Conservation (phyloP, 2,797 vertebrate species). For the Rhyacichthys aspro region DNA sequence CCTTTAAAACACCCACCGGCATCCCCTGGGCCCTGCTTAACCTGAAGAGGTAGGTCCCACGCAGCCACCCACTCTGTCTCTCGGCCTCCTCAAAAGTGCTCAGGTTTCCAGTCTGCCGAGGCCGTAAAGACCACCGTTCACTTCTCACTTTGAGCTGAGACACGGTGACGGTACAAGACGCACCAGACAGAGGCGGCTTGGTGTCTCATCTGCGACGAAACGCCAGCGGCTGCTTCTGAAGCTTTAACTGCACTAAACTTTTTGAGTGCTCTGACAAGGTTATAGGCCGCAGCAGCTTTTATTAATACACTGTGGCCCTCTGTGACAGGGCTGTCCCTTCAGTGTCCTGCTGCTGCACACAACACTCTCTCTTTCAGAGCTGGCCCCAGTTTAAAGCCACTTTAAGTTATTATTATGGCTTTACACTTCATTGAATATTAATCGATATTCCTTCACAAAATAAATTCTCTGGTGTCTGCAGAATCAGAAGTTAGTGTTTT, state of each 20-base stretch:
- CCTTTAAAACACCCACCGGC: slow-evolving; percentile 96
- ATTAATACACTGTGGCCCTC: slow-evolving; percentile 22
- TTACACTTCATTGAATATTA: slow-evolving; percentile 1
- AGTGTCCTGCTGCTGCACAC: slow-evolving; percentile 4
- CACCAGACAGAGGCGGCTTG: slow-evolving; percentile 22
- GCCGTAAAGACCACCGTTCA: too few species aligned
- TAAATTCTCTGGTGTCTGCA: neutral
- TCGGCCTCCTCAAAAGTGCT: slow-evolving; percentile 13
- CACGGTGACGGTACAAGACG: slow-evolving; percentile 13
- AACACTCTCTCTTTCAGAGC: neutral
- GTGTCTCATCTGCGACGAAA: slow-evolving; percentile 6
- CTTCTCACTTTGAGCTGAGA: too few species aligned
- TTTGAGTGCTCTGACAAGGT: slow-evolving; percentile 11
- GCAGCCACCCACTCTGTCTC: slow-evolving; percentile 13
- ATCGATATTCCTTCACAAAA: neutral
- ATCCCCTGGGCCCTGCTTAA: slow-evolving; percentile 98
- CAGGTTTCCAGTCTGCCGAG: slow-evolving; percentile 29
- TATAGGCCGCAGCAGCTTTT: slow-evolving; percentile 25
- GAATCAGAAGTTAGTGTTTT: neutral
- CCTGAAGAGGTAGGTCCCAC: slow-evolving; percentile 91
- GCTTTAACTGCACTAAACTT: slow-evolving; percentile 21
- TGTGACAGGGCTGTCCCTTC: slow-evolving; percentile 3
- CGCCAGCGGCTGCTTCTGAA: slow-evolving; percentile 12
- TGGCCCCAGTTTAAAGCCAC: slow-evolving; percentile 3
- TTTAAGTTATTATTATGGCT: neutral